Conservation (phyloP, 2,888 invertebrate species). For the Athrips mouffetella region DNA sequence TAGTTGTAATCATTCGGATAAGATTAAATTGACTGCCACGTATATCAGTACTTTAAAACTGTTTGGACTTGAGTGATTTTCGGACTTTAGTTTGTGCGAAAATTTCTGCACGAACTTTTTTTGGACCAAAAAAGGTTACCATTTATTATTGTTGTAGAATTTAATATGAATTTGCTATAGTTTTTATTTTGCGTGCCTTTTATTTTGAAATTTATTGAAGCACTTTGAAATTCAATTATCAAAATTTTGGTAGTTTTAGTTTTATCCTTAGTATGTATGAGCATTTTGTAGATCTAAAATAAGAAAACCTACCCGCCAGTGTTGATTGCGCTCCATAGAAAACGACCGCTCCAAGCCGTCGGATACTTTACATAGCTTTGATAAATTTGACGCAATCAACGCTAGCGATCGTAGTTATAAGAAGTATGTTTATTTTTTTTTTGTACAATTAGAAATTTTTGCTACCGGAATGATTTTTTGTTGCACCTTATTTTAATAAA, state of each 20-base stretch:
- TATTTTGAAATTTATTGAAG: constrained; percentile 14
- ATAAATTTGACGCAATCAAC: background rate
- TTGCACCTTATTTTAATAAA: background rate
- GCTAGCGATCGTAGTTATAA: background rate
- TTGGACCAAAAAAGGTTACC: constrained; percentile 56
- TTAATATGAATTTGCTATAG: background rate
- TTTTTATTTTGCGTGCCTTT: background rate
- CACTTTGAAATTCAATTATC: background rate
- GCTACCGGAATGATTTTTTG: too few relatives aligned
- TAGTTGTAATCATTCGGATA: constrained; percentile 37
- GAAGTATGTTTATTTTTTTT: background rate
- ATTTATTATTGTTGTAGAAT: constrained; percentile 16
- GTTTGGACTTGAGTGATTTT: constrained; percentile 38
- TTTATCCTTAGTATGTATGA: background rate
- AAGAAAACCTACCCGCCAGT: background rate
- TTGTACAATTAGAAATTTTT: too few relatives aligned
- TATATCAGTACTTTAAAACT: constrained; percentile 13
- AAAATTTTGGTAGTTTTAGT: background rate
- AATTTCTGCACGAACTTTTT: constrained; percentile 28
- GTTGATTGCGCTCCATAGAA: background rate
- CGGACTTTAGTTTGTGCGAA: constrained; percentile 43
- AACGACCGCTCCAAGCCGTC: background rate
- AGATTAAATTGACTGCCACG: constrained; percentile 49
- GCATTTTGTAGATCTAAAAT: constrained; percentile 4
- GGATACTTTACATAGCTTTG: background rate